Evolutionary conservation across 2,797 vertebrate species (phyloP).

Genomic region (Danio choprae): DNA sequence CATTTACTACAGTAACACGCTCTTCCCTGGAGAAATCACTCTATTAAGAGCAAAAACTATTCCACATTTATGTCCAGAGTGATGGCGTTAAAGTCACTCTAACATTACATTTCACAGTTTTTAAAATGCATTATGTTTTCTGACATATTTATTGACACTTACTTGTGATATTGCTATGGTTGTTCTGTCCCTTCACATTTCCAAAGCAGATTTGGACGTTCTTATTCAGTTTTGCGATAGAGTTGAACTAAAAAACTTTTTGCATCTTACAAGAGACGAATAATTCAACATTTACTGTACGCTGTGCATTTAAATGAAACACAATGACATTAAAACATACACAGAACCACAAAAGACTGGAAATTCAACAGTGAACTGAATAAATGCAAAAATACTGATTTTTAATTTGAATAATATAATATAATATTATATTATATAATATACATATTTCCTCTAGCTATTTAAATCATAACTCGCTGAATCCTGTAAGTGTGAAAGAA

Average conservation of each 20-base stretch:
- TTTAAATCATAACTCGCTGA: neutral
- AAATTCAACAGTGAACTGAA: neutral
- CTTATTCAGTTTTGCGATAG: neutral
- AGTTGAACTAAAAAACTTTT: neutral
- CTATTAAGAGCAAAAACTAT: neutral
- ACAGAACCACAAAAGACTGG: neutral
- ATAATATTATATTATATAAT: too few relatives aligned
- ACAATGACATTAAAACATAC: neutral
- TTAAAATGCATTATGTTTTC: neutral
- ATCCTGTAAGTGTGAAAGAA: neutral
- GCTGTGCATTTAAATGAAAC: neutral
- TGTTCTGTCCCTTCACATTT: neutral
- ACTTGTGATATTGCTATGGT: neutral
- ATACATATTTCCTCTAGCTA: neutral
- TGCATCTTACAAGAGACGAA: neutral
- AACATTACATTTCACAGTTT: neutral
- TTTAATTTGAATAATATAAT: too few relatives aligned
- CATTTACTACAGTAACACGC: neutral
- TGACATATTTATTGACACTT: neutral
- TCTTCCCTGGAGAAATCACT: neutral
- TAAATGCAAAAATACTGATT: too few relatives aligned
- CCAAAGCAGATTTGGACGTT: neutral
- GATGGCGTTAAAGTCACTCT: neutral
- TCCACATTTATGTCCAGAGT: slow-evolving; percentile 10
- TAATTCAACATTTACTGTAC: neutral